Conservation (phyloP, 2,888 invertebrate species). For the Nomada fabriciana region DNA sequence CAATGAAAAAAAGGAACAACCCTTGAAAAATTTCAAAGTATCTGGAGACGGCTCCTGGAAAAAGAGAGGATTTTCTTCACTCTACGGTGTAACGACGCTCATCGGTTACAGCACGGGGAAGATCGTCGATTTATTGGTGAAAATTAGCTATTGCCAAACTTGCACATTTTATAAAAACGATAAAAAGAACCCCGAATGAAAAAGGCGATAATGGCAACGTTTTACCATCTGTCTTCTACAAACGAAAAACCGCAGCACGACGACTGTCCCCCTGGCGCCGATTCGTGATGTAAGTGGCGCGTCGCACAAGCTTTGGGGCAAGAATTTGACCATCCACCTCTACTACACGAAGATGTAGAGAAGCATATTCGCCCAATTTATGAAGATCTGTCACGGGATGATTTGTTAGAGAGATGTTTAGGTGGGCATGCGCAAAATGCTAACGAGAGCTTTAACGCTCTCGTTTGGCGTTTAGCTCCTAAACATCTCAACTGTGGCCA, state of each 20-base stretch:
- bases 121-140: too few relatives aligned
- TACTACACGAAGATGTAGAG: not conserved
- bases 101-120: too few relatives aligned
- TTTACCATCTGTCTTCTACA: conserved; percentile 31
- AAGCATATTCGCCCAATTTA: conserved; percentile 4
- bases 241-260: conserved; percentile 61
- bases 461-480: conserved; percentile 10
- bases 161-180: too few relatives aligned
- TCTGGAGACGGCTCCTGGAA: too few relatives aligned
- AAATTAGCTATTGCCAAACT: too few relatives aligned
- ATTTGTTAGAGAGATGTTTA: conserved; percentile 8
- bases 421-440: conserved; percentile 5
- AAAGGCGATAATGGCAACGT: not conserved
- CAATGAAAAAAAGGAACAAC: too few relatives aligned
- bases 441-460: conserved; percentile 7
- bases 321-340: conserved; percentile 2
- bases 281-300: conserved; percentile 63
- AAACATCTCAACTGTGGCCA: not conserved
- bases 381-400: not conserved
- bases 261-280: conserved; percentile 49
- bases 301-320: conserved; percentile 1
- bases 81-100: too few relatives aligned
- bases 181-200: not conserved
- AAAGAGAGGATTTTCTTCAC: too few relatives aligned
- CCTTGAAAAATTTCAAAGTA: too few relatives aligned